Conservation (phyloP, 2,113 vertebrate genomes). For the Xyliphius kryptos region DNA sequence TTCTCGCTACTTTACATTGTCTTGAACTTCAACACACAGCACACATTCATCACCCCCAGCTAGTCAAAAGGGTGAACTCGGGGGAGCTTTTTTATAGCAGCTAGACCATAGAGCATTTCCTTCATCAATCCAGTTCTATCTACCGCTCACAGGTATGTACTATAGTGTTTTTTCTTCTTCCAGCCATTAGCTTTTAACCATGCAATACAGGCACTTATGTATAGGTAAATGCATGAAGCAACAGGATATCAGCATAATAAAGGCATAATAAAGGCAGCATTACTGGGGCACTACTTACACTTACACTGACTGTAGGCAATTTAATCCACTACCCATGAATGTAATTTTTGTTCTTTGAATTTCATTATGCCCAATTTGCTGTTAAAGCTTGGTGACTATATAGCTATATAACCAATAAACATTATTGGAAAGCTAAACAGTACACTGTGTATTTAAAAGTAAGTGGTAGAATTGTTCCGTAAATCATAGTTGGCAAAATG, state of each 20-base stretch:
- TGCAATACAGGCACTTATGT: background rate
- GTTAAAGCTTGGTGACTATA: too few relatives aligned
- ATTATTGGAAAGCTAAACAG: too few relatives aligned
- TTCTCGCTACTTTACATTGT: conserved; percentile 47
- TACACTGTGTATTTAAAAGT: too few relatives aligned
- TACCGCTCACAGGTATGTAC: too few relatives aligned
- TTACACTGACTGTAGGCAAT: background rate
- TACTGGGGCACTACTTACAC: background rate
- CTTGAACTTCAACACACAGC: conserved; percentile 43
- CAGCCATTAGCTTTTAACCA: conserved; percentile 21
- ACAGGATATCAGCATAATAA: background rate
- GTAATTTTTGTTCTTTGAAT: too few relatives aligned
- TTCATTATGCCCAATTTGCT: too few relatives aligned
- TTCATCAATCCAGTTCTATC: conserved; percentile 29
- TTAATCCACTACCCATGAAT: too few relatives aligned
- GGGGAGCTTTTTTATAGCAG: conserved; percentile 24
- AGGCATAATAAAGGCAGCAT: background rate
- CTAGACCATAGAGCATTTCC: conserved; percentile 15
- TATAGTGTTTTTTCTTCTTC: too few relatives aligned
- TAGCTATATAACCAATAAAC: too few relatives aligned
- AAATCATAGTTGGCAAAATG: too few relatives aligned
- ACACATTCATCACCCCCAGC: conserved; percentile 56
- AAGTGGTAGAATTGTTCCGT: too few relatives aligned
- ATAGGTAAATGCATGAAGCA: conserved; percentile 11
- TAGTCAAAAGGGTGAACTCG: conserved; percentile 17